Base-by-base conservation (phyloP, 2,797 vertebrate species). In the Sciurus vulgaris region DNA sequence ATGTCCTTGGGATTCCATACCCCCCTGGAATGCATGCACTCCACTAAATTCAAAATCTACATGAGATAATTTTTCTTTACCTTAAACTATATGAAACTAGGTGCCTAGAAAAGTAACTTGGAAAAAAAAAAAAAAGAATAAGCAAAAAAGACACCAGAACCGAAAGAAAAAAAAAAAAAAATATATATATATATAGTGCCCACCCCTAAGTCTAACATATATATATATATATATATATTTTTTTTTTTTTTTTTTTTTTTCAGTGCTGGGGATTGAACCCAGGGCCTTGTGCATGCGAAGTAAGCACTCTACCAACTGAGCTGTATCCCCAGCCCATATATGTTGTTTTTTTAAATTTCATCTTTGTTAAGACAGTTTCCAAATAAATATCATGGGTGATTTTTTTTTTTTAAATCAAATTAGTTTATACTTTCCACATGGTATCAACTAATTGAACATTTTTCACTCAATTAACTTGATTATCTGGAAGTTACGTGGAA, bases 401-500 rank as follows among this genome's bases (percentile, higher is more conserved):
- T 51, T 89, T 69, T 89, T 44, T 63, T 9, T 69, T 89, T 44
- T 63, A 3, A 22, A 47, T 78, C 72, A 51, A 87, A 81, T 93
- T 72, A 49, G 18, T 26, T 51, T 93, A n/a, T 41, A 22, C 82
- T 59, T 94, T 83, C 41, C 73, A 70, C 4, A 38, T 1, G 33
- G 4, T 17, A 1, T 91, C 70, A 89, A 78, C 26, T 35, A 85
- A 89, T 56, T 91, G 41, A 82, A 92, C 56, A 86, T 93, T 74
- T 76, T 91, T 95, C 35, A 93, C 33, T 78, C 69, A 91, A 72
- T 7, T 51, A 28, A 51, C 41, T 90, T 77, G 44, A 4, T 77
- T 95, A 77, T 67, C 74, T 70, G 11, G 30, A 89, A 96, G 56
- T 90, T 91, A 59, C 13, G n/a, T 0, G 59, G 49, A 90, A 70